A percentile compares a stretch with the other conserved stretches of the same genome.
phyloP scores from a whole-genome alignment of 1,140 invertebrate genomes.

The Leptinotarsa defecta region DNA sequence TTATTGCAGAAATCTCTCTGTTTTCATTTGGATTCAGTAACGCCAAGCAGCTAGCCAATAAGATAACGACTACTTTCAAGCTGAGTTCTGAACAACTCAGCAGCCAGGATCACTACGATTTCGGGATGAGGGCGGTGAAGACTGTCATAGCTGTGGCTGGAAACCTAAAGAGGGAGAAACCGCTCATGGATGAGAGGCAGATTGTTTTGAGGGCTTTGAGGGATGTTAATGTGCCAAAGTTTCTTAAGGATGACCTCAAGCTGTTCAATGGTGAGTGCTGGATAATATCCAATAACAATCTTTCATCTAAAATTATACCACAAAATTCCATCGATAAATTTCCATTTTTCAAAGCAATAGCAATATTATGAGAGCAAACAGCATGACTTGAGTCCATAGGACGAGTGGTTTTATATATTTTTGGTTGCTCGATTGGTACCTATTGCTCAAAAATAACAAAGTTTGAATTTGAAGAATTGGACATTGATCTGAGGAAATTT shows the following conservation, averaged over 20 bases:
- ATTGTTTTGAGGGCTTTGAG: constrained; percentile 66
- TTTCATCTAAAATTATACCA: no score
- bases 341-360: no score
- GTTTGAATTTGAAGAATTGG: no score
- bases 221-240: constrained; percentile 77
- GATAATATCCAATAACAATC: background rate
- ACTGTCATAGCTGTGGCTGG: constrained; percentile 72
- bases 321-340: background rate
- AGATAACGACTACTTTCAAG: constrained; percentile 75
- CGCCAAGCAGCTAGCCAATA: constrained; percentile 67
- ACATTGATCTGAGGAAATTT: no score
- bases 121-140: constrained; percentile 52
- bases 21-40: constrained; percentile 73
- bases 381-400: no score
- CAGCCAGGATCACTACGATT: constrained; percentile 56
- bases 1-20: constrained; percentile 74
- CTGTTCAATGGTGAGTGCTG: constrained; percentile 63
- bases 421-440: background rate
- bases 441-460: no score
- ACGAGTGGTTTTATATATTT: no score
- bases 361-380: no score
- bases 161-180: constrained; percentile 69
- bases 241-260: constrained; percentile 70
- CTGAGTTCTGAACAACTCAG: constrained; percentile 74
- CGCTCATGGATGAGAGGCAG: constrained; percentile 64